Conservation (phyloP, 2,888 invertebrate genomes). For the Nemotelus nigrinus region DNA sequence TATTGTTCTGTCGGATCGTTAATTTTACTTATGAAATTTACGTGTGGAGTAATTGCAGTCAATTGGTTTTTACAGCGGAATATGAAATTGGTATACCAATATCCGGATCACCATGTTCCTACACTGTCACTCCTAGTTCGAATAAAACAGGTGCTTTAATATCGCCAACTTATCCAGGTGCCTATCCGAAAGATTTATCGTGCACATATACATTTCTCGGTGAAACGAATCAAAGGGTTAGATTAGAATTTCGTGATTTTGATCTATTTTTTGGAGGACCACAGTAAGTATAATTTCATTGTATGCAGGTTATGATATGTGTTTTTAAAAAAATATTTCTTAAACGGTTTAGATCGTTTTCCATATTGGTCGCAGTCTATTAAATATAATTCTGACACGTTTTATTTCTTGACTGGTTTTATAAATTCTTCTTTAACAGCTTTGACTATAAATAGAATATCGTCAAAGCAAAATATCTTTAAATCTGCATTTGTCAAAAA, state of each 20-base stretch:
- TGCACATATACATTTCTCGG: slow-evolving; percentile 96
- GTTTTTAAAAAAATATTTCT: too few species aligned
- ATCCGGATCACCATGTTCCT: slow-evolving; percentile 87
- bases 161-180: slow-evolving; percentile 98
- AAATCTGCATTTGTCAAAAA: too few species aligned
- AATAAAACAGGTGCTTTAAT: slow-evolving; percentile 84
- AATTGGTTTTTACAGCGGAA: slow-evolving; percentile 73
- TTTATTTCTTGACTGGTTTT: too few species aligned
- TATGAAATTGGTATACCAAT: slow-evolving; percentile 92
- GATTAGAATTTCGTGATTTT: slow-evolving; percentile 96
- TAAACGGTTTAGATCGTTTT: too few species aligned
- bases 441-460: too few species aligned
- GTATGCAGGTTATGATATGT: too few species aligned
- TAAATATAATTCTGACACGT: too few species aligned
- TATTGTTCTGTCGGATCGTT: too few species aligned
- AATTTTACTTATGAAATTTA: too few species aligned
- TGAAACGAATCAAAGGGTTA: slow-evolving; percentile 87
- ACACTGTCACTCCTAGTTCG: slow-evolving; percentile 75
- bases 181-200: slow-evolving; percentile 95
- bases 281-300: slow-evolving; percentile 78
- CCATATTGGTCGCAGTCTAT: too few species aligned
- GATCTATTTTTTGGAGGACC: slow-evolving; percentile 98
- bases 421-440: too few species aligned
- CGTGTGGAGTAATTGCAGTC: background rate
- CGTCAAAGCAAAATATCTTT: too few species aligned